These are phyloP conservation scores for Drosophila ercepeae DNA, from an alignment of 1,140 invertebrate genomes.

Conservation along the genomic window DNA sequence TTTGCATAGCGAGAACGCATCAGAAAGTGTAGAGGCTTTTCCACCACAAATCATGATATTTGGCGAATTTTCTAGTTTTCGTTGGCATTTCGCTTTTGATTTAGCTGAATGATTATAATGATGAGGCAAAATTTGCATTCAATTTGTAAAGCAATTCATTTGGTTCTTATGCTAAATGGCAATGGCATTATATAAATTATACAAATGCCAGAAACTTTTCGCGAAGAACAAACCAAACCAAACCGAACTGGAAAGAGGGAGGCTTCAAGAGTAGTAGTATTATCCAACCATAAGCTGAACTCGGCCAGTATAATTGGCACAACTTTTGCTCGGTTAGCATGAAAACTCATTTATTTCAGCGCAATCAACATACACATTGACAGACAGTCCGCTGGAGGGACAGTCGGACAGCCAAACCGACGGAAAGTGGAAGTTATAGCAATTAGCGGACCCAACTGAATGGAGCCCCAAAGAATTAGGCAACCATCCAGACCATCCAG, in stretches of 20 bases:
- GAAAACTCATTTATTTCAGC: constrained; percentile 59
- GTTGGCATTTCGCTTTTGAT: background rate
- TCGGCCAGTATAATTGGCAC: constrained; percentile 43
- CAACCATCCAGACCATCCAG: constrained; percentile 31
- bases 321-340: constrained; percentile 50
- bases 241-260: constrained; percentile 3
- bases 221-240: background rate
- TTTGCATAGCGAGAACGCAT: constrained; percentile 1
- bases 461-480: constrained; percentile 28
- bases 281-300: constrained; percentile 4
- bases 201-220: constrained; percentile 42
- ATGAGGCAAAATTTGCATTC: constrained; percentile 38
- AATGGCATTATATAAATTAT: constrained; percentile 48
- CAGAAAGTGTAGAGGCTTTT: constrained; percentile 12
- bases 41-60: background rate
- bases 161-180: constrained; percentile 54
- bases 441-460: constrained; percentile 57
- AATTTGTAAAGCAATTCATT: constrained; percentile 53
- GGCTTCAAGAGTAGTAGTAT: constrained; percentile 1
- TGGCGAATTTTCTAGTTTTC: constrained; percentile 6
- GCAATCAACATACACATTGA: constrained; percentile 30
- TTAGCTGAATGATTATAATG: constrained; percentile 44
- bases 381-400: background rate
- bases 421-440: constrained; percentile 47
- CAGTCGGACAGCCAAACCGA: constrained; percentile 1